Conservation (phyloP, 2,113 vertebrate genomes). For the Piliocolobus tephrosceles region DNA sequence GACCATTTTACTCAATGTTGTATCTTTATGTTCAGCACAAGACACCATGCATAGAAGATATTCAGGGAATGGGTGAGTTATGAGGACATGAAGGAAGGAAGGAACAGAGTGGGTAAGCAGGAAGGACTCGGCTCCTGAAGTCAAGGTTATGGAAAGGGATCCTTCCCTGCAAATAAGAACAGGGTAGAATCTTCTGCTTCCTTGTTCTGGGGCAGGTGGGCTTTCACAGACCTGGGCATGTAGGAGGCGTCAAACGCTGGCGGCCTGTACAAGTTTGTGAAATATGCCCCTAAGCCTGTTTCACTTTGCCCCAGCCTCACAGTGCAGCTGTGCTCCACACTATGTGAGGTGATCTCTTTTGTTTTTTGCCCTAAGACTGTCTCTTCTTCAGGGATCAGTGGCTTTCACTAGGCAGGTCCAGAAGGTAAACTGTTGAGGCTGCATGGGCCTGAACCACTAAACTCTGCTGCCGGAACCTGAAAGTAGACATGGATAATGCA, state of each 20-base stretch:
- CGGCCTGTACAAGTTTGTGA: no score
- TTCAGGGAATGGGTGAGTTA: not conserved
- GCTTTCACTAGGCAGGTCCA: no score
- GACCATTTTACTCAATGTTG: not conserved
- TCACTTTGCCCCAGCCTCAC: no score
- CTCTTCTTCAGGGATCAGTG: not conserved
- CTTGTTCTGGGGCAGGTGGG: accelerated
- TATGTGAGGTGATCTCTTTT: not conserved
- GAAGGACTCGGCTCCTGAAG: not conserved
- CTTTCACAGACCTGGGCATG: accelerated
- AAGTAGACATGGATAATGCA: accelerated
- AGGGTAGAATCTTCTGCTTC: accelerated
- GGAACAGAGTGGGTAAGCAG: not conserved
- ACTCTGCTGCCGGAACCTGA: accelerated
- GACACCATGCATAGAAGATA: not conserved
- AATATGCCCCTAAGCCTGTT: not conserved
- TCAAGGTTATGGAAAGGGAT: not conserved
- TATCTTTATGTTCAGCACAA: not conserved
- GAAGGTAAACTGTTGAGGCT: no score
- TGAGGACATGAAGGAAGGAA: not conserved
- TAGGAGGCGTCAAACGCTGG: not conserved
- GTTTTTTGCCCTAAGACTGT: not conserved
- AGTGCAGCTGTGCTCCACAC: not conserved
- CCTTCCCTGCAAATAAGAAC: accelerated
- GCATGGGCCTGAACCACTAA: not conserved